Conservation (phyloP, 2,888 invertebrate species). For the Eupithecia insigniata region DNA sequence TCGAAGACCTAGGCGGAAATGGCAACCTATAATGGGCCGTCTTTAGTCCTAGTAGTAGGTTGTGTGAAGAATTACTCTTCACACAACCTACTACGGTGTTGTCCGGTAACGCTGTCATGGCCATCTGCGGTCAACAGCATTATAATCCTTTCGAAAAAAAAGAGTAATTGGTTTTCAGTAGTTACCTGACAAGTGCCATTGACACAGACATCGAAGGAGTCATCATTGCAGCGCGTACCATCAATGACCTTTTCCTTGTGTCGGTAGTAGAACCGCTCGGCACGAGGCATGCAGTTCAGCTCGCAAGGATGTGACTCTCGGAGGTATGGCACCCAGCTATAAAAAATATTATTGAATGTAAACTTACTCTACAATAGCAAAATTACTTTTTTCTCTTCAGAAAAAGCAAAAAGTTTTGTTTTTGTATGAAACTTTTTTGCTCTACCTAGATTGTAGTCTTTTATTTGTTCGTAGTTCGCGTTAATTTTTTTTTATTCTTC, state of each 20-base stretch:
- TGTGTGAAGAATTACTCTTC: too few relatives aligned
- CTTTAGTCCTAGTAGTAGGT: too few relatives aligned
- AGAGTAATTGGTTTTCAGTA: too few relatives aligned
- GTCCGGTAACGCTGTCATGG: too few relatives aligned
- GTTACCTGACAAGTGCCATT: constrained; percentile 95
- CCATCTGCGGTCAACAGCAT: too few relatives aligned
- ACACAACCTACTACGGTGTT: too few relatives aligned
- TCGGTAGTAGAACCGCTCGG: constrained; percentile 95
- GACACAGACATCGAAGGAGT: constrained; percentile 96
- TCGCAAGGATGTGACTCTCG: constrained; percentile 91
- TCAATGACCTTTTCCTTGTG: constrained; percentile 92
- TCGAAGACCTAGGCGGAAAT: too few relatives aligned
- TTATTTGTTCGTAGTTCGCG: background rate
- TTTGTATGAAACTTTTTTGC: background rate
- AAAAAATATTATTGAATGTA: background rate
- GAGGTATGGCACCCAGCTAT: constrained; percentile 93
- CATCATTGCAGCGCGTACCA: constrained; percentile 92
- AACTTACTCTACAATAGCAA: too few relatives aligned
- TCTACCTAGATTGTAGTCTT: background rate
- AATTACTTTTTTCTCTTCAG: background rate
- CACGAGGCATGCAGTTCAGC: constrained; percentile 96
- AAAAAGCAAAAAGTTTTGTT: background rate
- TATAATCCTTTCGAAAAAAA: too few relatives aligned
- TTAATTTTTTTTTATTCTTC: background rate
- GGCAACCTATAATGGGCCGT: too few relatives aligned